A percentile compares a stretch with the other conserved stretches of the same genome.
These are phyloP conservation scores for Tricholauxania praeusta DNA, from an alignment of 2,888 invertebrate genomes.

Conservation along the genomic window DNA sequence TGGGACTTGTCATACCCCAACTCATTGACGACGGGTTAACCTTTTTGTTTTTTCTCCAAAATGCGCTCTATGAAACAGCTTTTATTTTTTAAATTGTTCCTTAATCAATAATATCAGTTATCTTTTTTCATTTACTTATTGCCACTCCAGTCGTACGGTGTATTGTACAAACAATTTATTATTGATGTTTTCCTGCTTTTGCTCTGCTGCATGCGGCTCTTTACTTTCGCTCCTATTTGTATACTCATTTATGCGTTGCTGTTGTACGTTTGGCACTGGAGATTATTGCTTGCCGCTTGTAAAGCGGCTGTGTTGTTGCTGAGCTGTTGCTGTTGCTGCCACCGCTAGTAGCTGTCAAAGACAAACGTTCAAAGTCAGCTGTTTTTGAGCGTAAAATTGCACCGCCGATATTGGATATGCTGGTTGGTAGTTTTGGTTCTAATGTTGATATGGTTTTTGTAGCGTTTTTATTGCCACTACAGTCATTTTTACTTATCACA, in stretches of 20 bases:
- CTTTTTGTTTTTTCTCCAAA: too few relatives aligned
- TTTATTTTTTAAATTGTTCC: too few relatives aligned
- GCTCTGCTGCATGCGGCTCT: too few relatives aligned
- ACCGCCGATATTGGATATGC: constrained; percentile 76
- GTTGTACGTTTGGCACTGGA: constrained; percentile 73
- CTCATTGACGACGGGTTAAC: too few relatives aligned
- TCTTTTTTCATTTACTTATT: too few relatives aligned
- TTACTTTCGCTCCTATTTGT: too few relatives aligned
- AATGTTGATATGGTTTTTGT: constrained; percentile 9
- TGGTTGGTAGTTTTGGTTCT: constrained; percentile 70
- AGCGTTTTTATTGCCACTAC: constrained; percentile 9
- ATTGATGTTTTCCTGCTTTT: too few relatives aligned
- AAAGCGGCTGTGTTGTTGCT: constrained; percentile 66
- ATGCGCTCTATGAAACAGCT: too few relatives aligned
- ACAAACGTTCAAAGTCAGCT: constrained; percentile 74
- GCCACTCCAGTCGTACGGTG: too few relatives aligned
- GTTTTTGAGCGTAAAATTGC: constrained; percentile 76
- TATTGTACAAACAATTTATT: too few relatives aligned
- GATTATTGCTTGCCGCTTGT: constrained; percentile 85
- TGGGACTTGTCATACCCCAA: too few relatives aligned
- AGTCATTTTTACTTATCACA: background rate
- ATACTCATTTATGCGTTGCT: constrained; percentile 30
- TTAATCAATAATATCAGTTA: too few relatives aligned
- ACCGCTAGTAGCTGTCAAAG: constrained; percentile 28
- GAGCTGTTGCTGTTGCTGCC: constrained; percentile 7